Evolutionary conservation across 2,113 vertebrate genomes (phyloP).

Genomic region (Takifugu flavidus): DNA sequence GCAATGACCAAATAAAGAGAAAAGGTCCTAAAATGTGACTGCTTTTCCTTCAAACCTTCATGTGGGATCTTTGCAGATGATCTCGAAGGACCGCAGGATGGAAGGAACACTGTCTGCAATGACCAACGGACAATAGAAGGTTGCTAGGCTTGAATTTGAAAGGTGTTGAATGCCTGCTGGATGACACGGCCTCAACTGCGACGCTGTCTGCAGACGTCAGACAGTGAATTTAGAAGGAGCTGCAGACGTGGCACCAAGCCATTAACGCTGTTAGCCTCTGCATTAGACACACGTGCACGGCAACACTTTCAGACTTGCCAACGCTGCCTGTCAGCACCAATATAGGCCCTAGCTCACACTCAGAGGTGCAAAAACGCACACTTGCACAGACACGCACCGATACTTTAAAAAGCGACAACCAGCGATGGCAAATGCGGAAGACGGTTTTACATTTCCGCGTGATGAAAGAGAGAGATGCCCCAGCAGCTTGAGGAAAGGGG

Average conservation of each 20-base stretch:
- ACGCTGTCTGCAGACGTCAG: too few species aligned
- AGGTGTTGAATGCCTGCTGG: too few species aligned
- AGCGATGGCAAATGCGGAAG: not conserved
- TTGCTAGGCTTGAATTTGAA: too few species aligned
- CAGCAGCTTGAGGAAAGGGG: not conserved
- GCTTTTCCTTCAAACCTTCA: too few species aligned
- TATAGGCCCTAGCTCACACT: not conserved
- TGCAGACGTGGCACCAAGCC: slow-evolving; percentile 1
- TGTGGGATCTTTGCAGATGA: too few species aligned
- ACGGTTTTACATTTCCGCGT: slow-evolving; percentile 44
- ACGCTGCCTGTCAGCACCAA: slow-evolving; percentile 48
- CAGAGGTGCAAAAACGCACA: not conserved
- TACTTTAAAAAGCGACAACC: slow-evolving; percentile 14
- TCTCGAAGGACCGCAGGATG: too few species aligned
- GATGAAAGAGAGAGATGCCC: slow-evolving; percentile 46
- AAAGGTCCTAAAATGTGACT: too few species aligned
- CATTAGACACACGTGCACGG: slow-evolving; percentile 32
- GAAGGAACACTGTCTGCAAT: too few species aligned
- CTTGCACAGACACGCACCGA: slow-evolving; percentile 6
- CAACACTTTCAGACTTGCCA: slow-evolving; percentile 43
- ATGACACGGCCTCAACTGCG: too few species aligned
- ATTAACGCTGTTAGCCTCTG: slow-evolving; percentile 32
- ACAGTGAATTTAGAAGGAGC: too few species aligned
- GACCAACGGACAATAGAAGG: too few species aligned
- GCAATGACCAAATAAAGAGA: too few species aligned